These are phyloP conservation scores for Chironex yamaguchii DNA, from an alignment of 30 jellyfish, hydroid and myxozoan species.

Conservation along the genomic window DNA sequence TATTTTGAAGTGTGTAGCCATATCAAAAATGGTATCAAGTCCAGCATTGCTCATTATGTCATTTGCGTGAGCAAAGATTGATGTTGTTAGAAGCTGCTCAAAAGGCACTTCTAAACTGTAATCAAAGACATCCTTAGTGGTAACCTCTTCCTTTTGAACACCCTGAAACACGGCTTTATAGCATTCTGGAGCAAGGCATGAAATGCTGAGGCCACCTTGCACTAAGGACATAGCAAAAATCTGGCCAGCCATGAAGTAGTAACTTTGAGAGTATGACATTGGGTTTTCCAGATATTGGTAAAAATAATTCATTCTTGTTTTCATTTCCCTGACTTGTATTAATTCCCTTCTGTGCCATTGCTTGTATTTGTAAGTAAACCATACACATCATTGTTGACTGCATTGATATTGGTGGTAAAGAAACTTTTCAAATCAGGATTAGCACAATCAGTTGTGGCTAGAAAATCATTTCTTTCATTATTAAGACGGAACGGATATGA, in stretches of 20 bases:
- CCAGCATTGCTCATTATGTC: constrained; percentile 61
- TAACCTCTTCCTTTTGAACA: constrained; percentile 43
- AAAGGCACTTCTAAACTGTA: constrained; percentile 50
- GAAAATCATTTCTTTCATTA: constrained; percentile 29
- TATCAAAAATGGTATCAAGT: constrained; percentile 52
- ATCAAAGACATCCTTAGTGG: constrained; percentile 60
- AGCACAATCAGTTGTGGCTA: constrained; percentile 27
- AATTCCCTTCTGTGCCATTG: constrained; percentile 39
- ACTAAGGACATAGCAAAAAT: constrained; percentile 54
- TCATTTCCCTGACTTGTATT: constrained; percentile 42
- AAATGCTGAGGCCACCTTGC: constrained; percentile 67
- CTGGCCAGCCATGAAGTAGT: constrained; percentile 68
- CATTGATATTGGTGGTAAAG: constrained; percentile 29
- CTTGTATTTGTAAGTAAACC: constrained; percentile 39
- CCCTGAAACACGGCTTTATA: constrained; percentile 66
- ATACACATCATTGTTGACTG: constrained; percentile 50
- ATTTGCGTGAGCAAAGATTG: constrained; percentile 57
- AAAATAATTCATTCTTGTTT: constrained; percentile 18
- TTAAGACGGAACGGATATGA: constrained; percentile 31
- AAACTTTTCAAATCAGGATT: constrained; percentile 35
- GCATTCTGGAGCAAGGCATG: constrained; percentile 67
- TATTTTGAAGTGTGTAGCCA: constrained; percentile 55
- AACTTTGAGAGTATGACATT: constrained; percentile 40
- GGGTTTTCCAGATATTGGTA: constrained; percentile 28
- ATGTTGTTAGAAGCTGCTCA: constrained; percentile 54